Percentiles rank a stretch among this genome's conserved stretches.
Conservation (phyloP, 2,888 invertebrate species). For the Lamellibrachia columna region DNA sequence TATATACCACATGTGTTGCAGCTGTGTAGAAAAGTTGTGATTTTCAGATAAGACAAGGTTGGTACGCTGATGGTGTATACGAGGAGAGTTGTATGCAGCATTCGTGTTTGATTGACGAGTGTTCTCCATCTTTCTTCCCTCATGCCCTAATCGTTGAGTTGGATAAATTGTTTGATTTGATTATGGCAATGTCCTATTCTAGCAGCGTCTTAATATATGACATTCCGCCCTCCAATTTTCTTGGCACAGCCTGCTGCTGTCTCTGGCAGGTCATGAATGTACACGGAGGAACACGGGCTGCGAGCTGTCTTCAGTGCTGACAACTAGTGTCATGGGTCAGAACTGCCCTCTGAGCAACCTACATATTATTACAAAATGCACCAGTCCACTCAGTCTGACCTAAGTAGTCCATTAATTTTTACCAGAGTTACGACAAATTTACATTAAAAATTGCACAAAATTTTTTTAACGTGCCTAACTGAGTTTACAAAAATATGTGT, state of each 20-base stretch:
- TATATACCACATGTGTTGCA: too few species aligned
- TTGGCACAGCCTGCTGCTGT: not conserved
- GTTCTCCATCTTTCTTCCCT: not conserved
- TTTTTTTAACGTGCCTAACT: not conserved
- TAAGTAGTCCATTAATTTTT: too few species aligned
- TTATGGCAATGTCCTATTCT: not conserved
- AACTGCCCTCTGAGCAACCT: not conserved
- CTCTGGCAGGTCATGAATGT: not conserved
- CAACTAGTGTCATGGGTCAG: not conserved
- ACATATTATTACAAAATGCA: not conserved
- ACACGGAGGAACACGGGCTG: not conserved
- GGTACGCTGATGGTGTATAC: not conserved
- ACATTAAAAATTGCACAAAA: not conserved
- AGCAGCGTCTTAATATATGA: not conserved
- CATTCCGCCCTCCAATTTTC: not conserved
- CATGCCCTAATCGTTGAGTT: not conserved
- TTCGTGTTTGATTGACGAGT: not conserved
- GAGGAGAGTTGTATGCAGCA: not conserved
- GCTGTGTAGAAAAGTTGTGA: not conserved
- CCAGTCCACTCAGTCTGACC: too few species aligned
- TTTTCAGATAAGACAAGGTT: not conserved
- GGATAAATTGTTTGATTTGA: too few species aligned
- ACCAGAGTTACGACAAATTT: too few species aligned
- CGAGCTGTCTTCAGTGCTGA: slow-evolving; percentile 12
- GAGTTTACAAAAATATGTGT: not conserved